Evolutionary conservation across 2,888 invertebrate genomes (phyloP).

Genomic region (Entomobrya proxima): DNA sequence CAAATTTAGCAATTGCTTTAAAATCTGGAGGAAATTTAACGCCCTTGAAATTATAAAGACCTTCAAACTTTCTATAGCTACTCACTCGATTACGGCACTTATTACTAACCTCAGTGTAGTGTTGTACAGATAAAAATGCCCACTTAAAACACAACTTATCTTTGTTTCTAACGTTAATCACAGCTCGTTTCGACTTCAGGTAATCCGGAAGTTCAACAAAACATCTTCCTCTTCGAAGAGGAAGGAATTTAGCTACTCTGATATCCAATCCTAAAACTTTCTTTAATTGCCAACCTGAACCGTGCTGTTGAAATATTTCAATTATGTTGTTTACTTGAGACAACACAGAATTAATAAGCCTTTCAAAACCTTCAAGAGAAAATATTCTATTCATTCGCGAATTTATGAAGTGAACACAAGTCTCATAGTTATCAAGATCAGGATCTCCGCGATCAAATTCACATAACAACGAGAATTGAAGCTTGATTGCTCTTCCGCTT

Average conservation of each 20-base stretch:
- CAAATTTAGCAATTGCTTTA: constrained; percentile 16
- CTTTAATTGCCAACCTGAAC: constrained; percentile 27
- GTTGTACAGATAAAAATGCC: constrained; percentile 32
- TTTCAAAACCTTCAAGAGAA: neutral
- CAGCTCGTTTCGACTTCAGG: neutral
- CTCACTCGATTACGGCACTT: neutral
- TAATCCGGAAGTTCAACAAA: neutral
- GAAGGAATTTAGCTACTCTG: neutral
- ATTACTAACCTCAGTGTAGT: constrained; percentile 27
- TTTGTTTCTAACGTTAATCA: constrained; percentile 32
- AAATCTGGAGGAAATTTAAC: constrained; percentile 23
- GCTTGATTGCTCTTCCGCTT: neutral
- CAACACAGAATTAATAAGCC: neutral
- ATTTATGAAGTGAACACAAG: constrained; percentile 31
- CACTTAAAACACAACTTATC: constrained; percentile 42
- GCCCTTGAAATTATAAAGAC: constrained; percentile 12
- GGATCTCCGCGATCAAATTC: constrained; percentile 2
- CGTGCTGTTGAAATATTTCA: constrained; percentile 36
- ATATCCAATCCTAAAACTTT: constrained; percentile 28
- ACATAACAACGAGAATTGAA: constrained; percentile 8
- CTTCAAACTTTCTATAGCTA: constrained; percentile 6
- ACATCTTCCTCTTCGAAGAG: constrained; percentile 3
- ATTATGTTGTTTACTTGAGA: neutral
- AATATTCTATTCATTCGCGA: neutral
- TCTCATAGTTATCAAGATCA: neutral